phyloP scores from a whole-genome alignment of 2,797 vertebrate species.

The Molossus alvarezi region DNA sequence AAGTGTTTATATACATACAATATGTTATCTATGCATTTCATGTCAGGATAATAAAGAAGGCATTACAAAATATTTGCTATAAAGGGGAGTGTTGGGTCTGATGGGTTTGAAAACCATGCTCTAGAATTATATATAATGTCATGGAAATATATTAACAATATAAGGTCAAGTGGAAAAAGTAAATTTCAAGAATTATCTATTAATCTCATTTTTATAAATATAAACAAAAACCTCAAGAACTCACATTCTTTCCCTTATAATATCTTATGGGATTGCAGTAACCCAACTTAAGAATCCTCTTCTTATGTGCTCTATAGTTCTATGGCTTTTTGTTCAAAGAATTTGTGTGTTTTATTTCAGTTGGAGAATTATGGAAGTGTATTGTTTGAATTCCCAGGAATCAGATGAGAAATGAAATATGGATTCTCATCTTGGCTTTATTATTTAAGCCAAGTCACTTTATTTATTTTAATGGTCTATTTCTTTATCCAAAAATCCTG shows the following conservation, averaged over 20 bases:
- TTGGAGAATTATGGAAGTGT: slow-evolving; percentile 2
- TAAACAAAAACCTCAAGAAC: slow-evolving; percentile 4
- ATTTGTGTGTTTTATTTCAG: slow-evolving; percentile 14
- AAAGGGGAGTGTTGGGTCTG: slow-evolving; percentile 5
- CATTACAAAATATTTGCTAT: slow-evolving; percentile 63
- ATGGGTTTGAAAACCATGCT: neutral
- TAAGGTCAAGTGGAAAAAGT: slow-evolving; percentile 20
- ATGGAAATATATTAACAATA: slow-evolving; percentile 37
- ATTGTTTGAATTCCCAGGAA: slow-evolving; percentile 39
- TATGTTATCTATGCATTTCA: slow-evolving; percentile 26
- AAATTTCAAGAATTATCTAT: slow-evolving; percentile 16
- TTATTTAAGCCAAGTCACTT: slow-evolving; percentile 41
- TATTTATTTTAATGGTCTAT: neutral
- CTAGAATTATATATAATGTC: slow-evolving; percentile 39
- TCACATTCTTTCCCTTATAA: neutral
- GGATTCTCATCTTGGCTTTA: slow-evolving; percentile 46
- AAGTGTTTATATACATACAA: slow-evolving; percentile 22
- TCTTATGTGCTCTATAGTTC: neutral
- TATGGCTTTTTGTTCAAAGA: neutral
- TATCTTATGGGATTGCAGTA: neutral
- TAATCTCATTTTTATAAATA: slow-evolving; percentile 31
- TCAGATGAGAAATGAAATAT: slow-evolving; percentile 52
- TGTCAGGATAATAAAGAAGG: slow-evolving; percentile 47
- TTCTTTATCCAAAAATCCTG: slow-evolving; percentile 25
- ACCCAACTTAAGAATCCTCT: neutral